Conservation (phyloP, 2,888 invertebrate species). For the Lycocerus yunnanus region DNA sequence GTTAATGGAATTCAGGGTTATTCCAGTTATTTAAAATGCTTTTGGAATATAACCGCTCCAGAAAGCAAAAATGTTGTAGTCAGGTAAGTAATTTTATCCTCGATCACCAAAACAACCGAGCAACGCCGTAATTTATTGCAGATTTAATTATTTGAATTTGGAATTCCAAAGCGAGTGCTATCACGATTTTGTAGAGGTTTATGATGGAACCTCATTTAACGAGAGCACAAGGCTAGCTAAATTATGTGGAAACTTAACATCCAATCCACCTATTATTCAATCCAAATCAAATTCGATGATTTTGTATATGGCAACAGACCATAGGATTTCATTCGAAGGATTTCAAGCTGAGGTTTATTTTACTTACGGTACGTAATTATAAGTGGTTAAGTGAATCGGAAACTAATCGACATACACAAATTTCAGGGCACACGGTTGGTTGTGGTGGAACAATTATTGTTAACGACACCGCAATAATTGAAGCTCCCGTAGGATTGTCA, state of each 20-base stretch:
- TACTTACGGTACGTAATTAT: constrained; percentile 55
- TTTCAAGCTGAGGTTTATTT: constrained; percentile 68
- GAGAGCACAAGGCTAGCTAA: constrained; percentile 57
- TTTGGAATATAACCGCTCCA: constrained; percentile 79
- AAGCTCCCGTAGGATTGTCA: constrained; percentile 57
- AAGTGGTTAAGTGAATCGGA: background rate
- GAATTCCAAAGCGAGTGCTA: constrained; percentile 59
- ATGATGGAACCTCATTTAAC: constrained; percentile 55
- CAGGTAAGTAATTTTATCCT: constrained; percentile 52
- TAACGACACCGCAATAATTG: constrained; percentile 50
- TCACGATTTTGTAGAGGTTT: constrained; percentile 68
- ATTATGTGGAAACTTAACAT: constrained; percentile 70
- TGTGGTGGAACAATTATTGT: constrained; percentile 74
- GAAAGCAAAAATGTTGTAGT: constrained; percentile 65
- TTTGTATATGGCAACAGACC: constrained; percentile 59
- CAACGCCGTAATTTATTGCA: too few species aligned
- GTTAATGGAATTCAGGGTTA: constrained; percentile 36
- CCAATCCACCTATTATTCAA: constrained; percentile 60
- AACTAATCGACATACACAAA: background rate
- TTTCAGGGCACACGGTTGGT: constrained; percentile 58
- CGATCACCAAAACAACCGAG: too few species aligned
- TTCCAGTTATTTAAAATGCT: constrained; percentile 61
- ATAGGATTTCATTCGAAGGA: constrained; percentile 56
- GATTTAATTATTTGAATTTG: constrained; percentile 62
- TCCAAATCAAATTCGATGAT: constrained; percentile 65